Percentiles rank a stretch among this genome's conserved stretches.
phyloP scores from a whole-genome alignment of 2,797 vertebrate genomes.

The Carduelis carduelis region DNA sequence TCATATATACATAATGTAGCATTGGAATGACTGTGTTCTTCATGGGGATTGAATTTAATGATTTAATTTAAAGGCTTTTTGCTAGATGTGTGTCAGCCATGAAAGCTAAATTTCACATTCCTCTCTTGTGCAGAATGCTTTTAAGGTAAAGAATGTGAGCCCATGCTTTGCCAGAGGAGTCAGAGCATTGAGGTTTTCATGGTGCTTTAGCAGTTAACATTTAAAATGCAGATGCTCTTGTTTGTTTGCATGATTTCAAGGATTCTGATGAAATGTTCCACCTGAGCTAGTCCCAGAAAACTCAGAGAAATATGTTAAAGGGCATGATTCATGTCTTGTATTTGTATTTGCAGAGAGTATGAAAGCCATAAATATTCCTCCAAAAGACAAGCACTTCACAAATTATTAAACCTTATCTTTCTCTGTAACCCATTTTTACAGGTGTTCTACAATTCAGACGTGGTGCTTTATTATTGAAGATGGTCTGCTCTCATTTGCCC shows the following conservation, averaged over 20 bases:
- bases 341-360: neutral
- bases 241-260: conserved; percentile 37
- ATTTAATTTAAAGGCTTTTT: neutral
- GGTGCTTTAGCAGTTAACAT: conserved; percentile 19
- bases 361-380: neutral
- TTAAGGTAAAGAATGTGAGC: neutral
- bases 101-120: neutral
- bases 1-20: neutral
- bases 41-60: neutral
- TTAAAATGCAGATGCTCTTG: conserved; percentile 27
- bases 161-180: neutral
- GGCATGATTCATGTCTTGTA: neutral
- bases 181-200: neutral
- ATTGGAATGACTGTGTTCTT: neutral
- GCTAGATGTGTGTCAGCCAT: neutral
- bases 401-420: neutral
- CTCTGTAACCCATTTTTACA: neutral
- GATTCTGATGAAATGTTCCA: conserved; percentile 28
- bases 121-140: neutral
- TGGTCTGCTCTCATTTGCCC: neutral
- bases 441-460: neutral
- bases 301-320: neutral
- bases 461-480: neutral
- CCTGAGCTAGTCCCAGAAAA: conserved; percentile 23
- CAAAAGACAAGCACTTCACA: neutral